Percentiles rank a stretch among this genome's conserved stretches.
Evolutionary conservation across 2,888 invertebrate genomes (phyloP).

Genomic region (Polymixis flavicincta): DNA sequence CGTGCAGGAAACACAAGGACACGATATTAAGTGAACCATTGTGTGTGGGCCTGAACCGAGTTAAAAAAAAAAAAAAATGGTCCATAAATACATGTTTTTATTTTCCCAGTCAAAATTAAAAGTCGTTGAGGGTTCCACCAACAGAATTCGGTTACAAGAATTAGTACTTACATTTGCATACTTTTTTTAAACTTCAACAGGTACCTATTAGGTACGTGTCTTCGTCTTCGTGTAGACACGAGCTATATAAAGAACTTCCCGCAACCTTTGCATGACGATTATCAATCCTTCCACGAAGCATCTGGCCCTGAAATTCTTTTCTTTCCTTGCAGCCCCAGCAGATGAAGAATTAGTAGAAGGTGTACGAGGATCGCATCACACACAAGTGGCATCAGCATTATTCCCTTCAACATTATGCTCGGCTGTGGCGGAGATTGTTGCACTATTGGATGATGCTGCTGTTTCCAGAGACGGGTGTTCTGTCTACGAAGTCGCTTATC

Average conservation of each 20-base stretch:
- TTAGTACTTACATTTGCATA: conserved; percentile 1
- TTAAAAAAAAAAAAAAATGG: background rate
- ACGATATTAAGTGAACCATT: too few relatives aligned
- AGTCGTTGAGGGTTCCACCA: background rate
- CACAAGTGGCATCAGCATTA: conserved; percentile 97
- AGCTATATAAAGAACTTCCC: background rate
- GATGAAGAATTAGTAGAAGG: conserved; percentile 93
- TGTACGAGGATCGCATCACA: conserved; percentile 94
- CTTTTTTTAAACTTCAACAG: background rate
- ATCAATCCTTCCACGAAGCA: background rate
- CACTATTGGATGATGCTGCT: conserved; percentile 98
- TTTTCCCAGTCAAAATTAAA: background rate
- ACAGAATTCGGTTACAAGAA: background rate
- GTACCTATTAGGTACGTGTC: background rate
- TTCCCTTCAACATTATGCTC: conserved; percentile 99
- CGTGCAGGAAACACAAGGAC: too few relatives aligned
- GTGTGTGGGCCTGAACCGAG: too few relatives aligned
- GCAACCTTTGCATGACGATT: background rate
- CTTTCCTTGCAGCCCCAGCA: conserved; percentile 79
- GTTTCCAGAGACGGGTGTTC: conserved; percentile 98
- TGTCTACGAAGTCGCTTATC: conserved; percentile 99
- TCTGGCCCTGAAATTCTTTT: background rate
- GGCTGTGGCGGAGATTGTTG: conserved; percentile 98
- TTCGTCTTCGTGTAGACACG: background rate
- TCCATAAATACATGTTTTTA: background rate